Evolutionary conservation across 2,888 invertebrate species (phyloP), one percentile per base, ranked within the genome.

Genomic region (Amblyjoppa fuscipennis): DNA sequence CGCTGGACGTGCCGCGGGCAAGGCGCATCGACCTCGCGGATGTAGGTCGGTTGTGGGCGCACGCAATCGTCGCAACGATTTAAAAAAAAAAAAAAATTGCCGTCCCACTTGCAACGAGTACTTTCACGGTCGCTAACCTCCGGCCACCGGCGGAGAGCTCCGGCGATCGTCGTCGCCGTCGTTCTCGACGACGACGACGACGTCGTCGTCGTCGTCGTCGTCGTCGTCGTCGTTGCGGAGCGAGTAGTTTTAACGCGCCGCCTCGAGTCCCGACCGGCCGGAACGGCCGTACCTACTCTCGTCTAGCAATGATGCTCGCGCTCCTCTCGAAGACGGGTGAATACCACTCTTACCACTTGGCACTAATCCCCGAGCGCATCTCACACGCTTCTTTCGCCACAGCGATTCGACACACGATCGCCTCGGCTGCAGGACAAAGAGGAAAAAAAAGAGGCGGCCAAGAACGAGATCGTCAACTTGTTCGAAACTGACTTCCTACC

Each of bases 61-160:
- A 92, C 92, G 93, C 93, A 93, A 93, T 93, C 93, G 92, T 93
- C 92, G 92, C 93, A 92, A 93, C 91, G 92, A 93, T 93, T 93
- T 93, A 92, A 91, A 93, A 93, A 20, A 20, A 20, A 20, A 20
- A 20, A 20, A 86, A 93, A 94, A 93, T 92, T 90, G 88, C 90
- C 92, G 93, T 92, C 92, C 93, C 91, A 93, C 93, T 93, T 94
- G 91, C 92, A 91, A 92, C 91, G 92, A 93, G 92, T 93, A 94
- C 94, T 94, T 94, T 94, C 94, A 94, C 94, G 94, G 94, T 93
- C 94, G 93, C 92, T 93, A 93, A 93, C 93, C 93, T 91, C 93
- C 68, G 38, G 77, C 38, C 68, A 56, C 68, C 74, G 80, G 71
- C 82, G 70, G 81, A 70, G 79, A 81, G 66, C 83, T 74, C 56